These are phyloP conservation scores for Aricia agestis DNA, from an alignment of 1,140 invertebrate species.

Conservation along the genomic window DNA sequence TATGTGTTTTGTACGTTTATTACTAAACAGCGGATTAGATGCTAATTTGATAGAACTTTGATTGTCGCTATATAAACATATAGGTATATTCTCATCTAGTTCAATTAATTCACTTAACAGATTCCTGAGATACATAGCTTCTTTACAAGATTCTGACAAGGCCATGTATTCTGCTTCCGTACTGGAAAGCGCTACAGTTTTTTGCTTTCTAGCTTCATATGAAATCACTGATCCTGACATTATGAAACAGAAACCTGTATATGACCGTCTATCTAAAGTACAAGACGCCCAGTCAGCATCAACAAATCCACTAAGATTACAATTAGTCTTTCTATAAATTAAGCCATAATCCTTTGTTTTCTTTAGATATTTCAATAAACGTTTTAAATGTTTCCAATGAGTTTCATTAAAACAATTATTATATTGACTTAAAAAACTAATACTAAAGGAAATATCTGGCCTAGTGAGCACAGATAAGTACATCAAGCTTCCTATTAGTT, in stretches of 20 bases:
- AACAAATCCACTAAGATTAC: constrained; percentile 19
- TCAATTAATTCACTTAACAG: background rate
- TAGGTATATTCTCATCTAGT: background rate
- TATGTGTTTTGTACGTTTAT: constrained; percentile 20
- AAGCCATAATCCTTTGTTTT: constrained; percentile 21
- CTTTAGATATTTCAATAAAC: constrained; percentile 25
- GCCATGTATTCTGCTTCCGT: constrained; percentile 11
- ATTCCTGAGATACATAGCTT: constrained; percentile 9
- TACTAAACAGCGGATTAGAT: constrained; percentile 11
- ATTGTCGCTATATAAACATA: constrained; percentile 17
- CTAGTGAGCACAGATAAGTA: constrained; percentile 25
- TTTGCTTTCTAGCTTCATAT: constrained; percentile 15
- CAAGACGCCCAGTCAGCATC: constrained; percentile 25
- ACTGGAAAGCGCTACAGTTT: constrained; percentile 14
- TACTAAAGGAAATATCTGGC: constrained; percentile 24
- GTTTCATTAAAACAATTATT: constrained; percentile 25
- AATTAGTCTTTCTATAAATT: constrained; percentile 5
- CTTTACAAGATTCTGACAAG: constrained; percentile 11
- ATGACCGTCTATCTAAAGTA: constrained; percentile 12
- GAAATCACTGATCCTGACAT: constrained; percentile 9
- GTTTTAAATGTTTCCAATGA: constrained; percentile 23
- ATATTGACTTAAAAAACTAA: constrained; percentile 27
- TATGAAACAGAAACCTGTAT: constrained; percentile 16
- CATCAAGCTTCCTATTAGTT: constrained; percentile 25
- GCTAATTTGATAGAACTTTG: constrained; percentile 19